phyloP scores from a whole-genome alignment of 2,797 vertebrate species.

The Chelidonichthys spinosus region DNA sequence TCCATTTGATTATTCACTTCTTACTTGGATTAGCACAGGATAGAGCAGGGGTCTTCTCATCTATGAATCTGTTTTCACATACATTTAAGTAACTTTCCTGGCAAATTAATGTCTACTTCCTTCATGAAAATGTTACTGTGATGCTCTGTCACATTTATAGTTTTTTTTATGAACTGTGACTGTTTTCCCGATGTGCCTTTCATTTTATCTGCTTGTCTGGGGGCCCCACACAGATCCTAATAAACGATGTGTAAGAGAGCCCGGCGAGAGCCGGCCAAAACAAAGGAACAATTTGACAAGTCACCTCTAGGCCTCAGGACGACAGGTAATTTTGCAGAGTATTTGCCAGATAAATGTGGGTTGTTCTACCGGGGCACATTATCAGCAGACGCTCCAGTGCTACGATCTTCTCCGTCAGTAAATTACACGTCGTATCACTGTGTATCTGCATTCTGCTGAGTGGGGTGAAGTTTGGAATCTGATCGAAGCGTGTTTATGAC shows the following conservation, averaged over 20 bases:
- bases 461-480: conserved; percentile 12
- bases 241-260: conserved; percentile 40
- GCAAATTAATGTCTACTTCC: conserved; percentile 7
- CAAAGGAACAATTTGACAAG: conserved; percentile 50
- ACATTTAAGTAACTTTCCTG: background rate
- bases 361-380: conserved; percentile 61
- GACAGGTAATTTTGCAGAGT: conserved; percentile 59
- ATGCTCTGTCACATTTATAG: background rate
- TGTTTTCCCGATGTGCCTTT: conserved; percentile 9
- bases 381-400: conserved; percentile 34
- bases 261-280: conserved; percentile 1
- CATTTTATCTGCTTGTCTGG: conserved; percentile 26
- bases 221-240: conserved; percentile 44
- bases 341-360: conserved; percentile 68
- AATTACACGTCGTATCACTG: conserved; percentile 44
- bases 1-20: conserved; percentile 58
- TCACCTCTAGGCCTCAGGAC: conserved; percentile 42
- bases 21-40: conserved; percentile 27
- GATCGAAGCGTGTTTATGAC: conserved; percentile 21
- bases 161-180: background rate
- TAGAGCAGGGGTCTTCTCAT: background rate
- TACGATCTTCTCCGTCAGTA: conserved; percentile 46
- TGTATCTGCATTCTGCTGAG: conserved; percentile 48
- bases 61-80: background rate
- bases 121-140: conserved; percentile 24